phyloP scores from a whole-genome alignment of 2,113 vertebrate species.

The Peromyscus leucopus region DNA sequence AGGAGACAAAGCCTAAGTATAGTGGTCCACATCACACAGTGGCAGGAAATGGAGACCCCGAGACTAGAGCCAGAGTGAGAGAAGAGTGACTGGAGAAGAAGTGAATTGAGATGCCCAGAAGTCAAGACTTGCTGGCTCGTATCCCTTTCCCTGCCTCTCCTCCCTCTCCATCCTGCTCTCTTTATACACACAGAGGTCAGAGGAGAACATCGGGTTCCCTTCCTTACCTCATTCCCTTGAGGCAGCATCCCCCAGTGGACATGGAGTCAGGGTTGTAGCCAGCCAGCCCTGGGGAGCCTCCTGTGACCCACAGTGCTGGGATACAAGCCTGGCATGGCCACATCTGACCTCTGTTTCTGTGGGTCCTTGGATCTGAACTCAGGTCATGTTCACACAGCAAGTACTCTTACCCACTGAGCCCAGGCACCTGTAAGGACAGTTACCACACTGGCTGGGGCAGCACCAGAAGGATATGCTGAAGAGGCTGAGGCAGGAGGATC shows the following conservation, averaged over 20 bases:
- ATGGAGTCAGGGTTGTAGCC: not conserved
- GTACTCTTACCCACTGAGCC: not conserved
- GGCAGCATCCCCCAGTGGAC: not conserved
- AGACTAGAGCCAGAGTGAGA: not conserved
- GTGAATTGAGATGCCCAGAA: rapidly evolving
- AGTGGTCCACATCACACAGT: not conserved
- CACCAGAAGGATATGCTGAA: not conserved
- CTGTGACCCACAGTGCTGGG: not conserved
- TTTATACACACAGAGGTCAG: not conserved
- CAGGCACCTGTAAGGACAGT: too few species aligned
- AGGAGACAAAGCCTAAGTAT: too few species aligned
- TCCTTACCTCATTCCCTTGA: not conserved
- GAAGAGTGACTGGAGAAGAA: not conserved
- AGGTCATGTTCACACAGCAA: not conserved
- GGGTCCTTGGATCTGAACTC: too few species aligned
- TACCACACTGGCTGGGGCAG: not conserved
- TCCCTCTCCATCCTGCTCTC: not conserved
- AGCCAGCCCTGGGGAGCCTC: not conserved
- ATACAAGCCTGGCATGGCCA: too few species aligned
- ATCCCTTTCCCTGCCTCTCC: not conserved
- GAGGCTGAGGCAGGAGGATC: not conserved
- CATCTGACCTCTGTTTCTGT: too few species aligned
- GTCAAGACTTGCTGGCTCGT: rapidly evolving
- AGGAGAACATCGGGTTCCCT: not conserved
- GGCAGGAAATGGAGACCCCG: not conserved